A percentile compares a stretch with the other conserved stretches of the same genome.
Evolutionary conservation across 2,888 invertebrate genomes (phyloP).

Genomic region (Phanerotoma sp.): DNA sequence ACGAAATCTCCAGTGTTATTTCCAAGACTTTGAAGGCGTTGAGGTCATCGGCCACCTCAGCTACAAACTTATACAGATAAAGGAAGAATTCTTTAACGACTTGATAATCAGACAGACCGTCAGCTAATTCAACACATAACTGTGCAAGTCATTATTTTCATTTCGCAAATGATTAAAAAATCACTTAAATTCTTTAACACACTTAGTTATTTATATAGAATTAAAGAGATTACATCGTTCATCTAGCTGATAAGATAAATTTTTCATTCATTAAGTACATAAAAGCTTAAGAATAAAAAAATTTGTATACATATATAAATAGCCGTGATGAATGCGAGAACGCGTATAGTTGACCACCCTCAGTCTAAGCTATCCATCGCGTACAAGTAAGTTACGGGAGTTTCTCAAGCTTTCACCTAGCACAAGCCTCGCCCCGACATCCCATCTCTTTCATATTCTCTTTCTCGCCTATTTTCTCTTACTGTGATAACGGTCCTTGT

Average conservation of each 20-base stretch:
- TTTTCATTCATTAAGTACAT: not conserved
- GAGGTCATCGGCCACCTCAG: constrained; percentile 7
- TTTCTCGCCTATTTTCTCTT: constrained; percentile 20
- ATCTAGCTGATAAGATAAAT: not conserved
- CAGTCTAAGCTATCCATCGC: constrained; percentile 31
- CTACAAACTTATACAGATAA: not conserved
- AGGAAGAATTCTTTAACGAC: too few relatives aligned
- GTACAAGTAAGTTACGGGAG: constrained; percentile 23
- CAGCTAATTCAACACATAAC: constrained; percentile 8
- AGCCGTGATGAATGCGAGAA: not conserved
- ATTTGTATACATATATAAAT: not conserved
- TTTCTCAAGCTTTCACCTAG: constrained; percentile 52
- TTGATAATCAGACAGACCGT: constrained; percentile 8
- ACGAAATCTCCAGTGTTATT: too few relatives aligned
- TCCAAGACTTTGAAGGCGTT: not conserved
- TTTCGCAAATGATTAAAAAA: constrained; percentile 2
- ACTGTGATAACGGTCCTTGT: constrained; percentile 33
- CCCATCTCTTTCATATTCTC: constrained; percentile 25
- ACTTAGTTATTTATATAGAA: not conserved
- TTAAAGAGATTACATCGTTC: too few relatives aligned
- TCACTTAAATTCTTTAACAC: not conserved
- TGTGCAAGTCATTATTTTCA: constrained; percentile 13
- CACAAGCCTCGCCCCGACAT: constrained; percentile 45
- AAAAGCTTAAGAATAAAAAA: not conserved
- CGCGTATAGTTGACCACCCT: constrained; percentile 16